Percentiles rank a stretch among this genome's conserved stretches.
phyloP scores from a whole-genome alignment of 1,140 invertebrate species.

The Probaryconus sp. region DNA sequence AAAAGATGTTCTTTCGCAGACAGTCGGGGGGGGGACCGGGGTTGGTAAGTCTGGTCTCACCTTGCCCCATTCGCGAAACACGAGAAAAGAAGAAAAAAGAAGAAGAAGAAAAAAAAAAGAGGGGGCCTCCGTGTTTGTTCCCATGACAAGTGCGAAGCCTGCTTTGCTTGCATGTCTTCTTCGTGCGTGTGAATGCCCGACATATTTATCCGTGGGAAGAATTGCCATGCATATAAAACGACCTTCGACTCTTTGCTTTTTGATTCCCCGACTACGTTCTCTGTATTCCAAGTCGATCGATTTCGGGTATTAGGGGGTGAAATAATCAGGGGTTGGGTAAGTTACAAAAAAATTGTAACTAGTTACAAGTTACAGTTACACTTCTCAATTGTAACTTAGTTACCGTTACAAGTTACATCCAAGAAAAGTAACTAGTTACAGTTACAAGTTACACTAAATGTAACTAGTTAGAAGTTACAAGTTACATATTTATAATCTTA shows the following conservation, averaged over 20 bases:
- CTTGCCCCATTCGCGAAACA: slow-evolving; percentile 24
- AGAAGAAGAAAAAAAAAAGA: slow-evolving; percentile 8
- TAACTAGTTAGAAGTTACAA: no score
- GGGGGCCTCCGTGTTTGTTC: slow-evolving; percentile 68
- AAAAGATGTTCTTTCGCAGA: slow-evolving; percentile 13
- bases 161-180: slow-evolving; percentile 53
- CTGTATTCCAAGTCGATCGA: no score
- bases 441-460: no score
- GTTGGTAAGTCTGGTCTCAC: slow-evolving; percentile 48
- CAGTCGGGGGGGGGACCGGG: slow-evolving; percentile 2
- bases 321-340: no score
- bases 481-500: no score
- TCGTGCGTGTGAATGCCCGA: slow-evolving; percentile 75
- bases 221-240: slow-evolving; percentile 54
- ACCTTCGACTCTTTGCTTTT: slow-evolving; percentile 52
- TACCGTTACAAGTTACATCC: no score
- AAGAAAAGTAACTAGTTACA: no score
- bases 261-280: no score
- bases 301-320: no score
- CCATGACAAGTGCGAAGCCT: slow-evolving; percentile 77
- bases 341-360: no score
- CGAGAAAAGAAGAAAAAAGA: not conserved
- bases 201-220: slow-evolving; percentile 74
- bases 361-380: no score
- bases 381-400: no score